Conservation (phyloP, 2,888 invertebrate species). For the Cataglyphis altisquamis region DNA sequence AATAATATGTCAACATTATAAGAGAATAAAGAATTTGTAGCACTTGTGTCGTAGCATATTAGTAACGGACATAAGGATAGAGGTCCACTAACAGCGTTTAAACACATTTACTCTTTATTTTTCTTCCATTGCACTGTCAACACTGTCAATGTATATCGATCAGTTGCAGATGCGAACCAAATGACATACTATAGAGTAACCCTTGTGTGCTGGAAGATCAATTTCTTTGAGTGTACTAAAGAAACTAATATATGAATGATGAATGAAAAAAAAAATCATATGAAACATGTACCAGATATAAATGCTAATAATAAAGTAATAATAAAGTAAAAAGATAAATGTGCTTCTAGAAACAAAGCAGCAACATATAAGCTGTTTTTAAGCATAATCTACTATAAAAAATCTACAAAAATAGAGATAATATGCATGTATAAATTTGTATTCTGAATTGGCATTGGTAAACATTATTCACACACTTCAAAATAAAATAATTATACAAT, state of each 20-base stretch:
- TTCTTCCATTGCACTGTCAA: slow-evolving; percentile 91
- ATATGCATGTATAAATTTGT: neutral
- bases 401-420: neutral
- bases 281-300: slow-evolving; percentile 94
- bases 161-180: slow-evolving; percentile 68
- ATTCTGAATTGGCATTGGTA: neutral
- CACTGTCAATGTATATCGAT: slow-evolving; percentile 86
- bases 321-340: neutral
- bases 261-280: neutral
- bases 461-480: neutral
- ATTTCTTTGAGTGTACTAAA: neutral
- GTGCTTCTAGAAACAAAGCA: neutral
- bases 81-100: slow-evolving; percentile 92
- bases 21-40: slow-evolving; percentile 84
- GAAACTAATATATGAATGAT: neutral
- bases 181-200: slow-evolving; percentile 82
- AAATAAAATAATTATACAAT: neutral
- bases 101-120: slow-evolving; percentile 87
- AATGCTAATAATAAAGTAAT: slow-evolving; percentile 87
- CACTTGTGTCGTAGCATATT: slow-evolving; percentile 88
- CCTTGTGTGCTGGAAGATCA: slow-evolving; percentile 82
- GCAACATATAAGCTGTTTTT: neutral
- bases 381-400: neutral
- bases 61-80: slow-evolving; percentile 93
- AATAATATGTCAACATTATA: neutral